These are phyloP conservation scores for Loripinus fragilis DNA, from an alignment of 2,888 invertebrate genomes.

Conservation along the genomic window DNA sequence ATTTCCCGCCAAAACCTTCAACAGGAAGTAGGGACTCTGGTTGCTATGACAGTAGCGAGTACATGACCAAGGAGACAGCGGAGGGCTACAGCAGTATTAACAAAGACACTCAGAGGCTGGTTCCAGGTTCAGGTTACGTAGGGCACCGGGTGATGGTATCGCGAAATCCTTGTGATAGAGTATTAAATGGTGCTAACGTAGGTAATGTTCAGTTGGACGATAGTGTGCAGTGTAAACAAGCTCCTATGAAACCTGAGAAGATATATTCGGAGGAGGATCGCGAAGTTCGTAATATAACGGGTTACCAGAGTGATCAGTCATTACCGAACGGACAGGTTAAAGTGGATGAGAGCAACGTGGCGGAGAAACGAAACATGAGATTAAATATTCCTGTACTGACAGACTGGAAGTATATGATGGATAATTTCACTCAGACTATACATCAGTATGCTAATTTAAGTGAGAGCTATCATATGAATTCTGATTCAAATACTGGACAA, in stretches of 20 bases:
- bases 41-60: slow-evolving; percentile 82
- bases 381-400: slow-evolving; percentile 57
- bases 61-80: slow-evolving; percentile 64
- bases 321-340: slow-evolving; percentile 14
- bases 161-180: slow-evolving; percentile 28
- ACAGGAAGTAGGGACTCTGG: slow-evolving; percentile 82
- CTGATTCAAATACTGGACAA: background rate
- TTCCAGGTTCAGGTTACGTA: background rate
- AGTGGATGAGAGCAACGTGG: slow-evolving; percentile 32
- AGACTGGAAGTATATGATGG: slow-evolving; percentile 55
- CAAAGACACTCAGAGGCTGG: slow-evolving; percentile 50
- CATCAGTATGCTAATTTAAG: slow-evolving; percentile 56
- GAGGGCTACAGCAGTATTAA: slow-evolving; percentile 51
- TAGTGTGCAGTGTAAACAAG: slow-evolving; percentile 25
- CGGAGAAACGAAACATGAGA: slow-evolving; percentile 46
- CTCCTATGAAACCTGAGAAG: slow-evolving; percentile 43
- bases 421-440: slow-evolving; percentile 62
- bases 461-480: slow-evolving; percentile 49
- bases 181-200: slow-evolving; percentile 48
- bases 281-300: slow-evolving; percentile 74
- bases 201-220: slow-evolving; percentile 7
- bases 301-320: slow-evolving; percentile 44
- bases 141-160: slow-evolving; percentile 15
- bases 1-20: slow-evolving; percentile 61
- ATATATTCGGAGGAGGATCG: slow-evolving; percentile 74